These are phyloP conservation scores for Poeciliopsis turneri DNA, from an alignment of 2,797 vertebrate genomes.

Conservation along the genomic window DNA sequence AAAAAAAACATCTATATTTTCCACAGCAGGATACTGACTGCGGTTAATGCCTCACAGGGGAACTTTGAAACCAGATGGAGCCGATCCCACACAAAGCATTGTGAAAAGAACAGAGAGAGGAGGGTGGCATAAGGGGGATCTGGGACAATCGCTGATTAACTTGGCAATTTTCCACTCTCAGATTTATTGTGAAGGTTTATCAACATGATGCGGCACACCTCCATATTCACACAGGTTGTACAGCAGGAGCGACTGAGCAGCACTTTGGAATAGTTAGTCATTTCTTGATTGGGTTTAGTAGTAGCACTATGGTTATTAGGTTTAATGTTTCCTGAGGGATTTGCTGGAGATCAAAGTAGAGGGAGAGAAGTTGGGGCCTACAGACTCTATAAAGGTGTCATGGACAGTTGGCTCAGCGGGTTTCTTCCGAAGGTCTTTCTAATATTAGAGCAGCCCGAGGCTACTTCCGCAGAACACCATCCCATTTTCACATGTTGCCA, in stretches of 20 bases:
- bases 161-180: constrained; percentile 56
- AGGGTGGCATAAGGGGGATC: constrained; percentile 29
- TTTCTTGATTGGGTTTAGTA: constrained; percentile 20
- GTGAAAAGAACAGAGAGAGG: constrained; percentile 42
- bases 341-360: constrained; percentile 23
- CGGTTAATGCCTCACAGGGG: constrained; percentile 63
- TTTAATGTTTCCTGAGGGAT: constrained; percentile 46
- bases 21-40: constrained; percentile 63
- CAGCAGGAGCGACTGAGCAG: constrained; percentile 6
- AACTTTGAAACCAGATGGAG: constrained; percentile 72
- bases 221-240: constrained; percentile 29
- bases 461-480: constrained; percentile 36
- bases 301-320: constrained; percentile 24
- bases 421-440: constrained; percentile 37
- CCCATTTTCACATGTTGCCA: constrained; percentile 34
- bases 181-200: constrained; percentile 42
- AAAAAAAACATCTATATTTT: constrained; percentile 56
- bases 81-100: constrained; percentile 62
- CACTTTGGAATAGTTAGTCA: constrained; percentile 7
- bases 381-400: constrained; percentile 50
- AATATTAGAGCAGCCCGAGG: constrained; percentile 50
- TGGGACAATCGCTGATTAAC: constrained; percentile 46
- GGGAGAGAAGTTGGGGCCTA: constrained; percentile 7
- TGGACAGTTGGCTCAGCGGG: constrained; percentile 33
- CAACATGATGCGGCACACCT: constrained; percentile 35